Base-by-base conservation (phyloP, 2,113 vertebrate genomes). In the Eurypyga helias region DNA sequence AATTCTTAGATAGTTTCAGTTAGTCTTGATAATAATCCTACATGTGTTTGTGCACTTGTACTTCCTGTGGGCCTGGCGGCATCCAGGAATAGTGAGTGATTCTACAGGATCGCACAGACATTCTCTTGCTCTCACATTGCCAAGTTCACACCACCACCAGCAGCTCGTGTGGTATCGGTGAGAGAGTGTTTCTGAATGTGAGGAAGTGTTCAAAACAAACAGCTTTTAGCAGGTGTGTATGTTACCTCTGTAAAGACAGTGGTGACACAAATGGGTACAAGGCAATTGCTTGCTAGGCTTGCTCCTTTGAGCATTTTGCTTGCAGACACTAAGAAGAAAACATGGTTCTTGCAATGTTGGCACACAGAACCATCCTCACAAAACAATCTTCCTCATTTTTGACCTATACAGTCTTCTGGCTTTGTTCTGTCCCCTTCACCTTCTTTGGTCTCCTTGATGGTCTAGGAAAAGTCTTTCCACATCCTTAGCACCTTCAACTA, bases 301-400 rank as follows among this genome's bases (percentile, higher is more conserved):
- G 18, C 3, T 73, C 21, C 18, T 80, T 55, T 41, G 15, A 49
- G 49, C 21, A 60, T 61, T 79, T 93, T 66, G 64, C 49, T 10
- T 87, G 52, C 76, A 72, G 18, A 46, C 25, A 17, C 9, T 15
- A 49, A 28, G 69, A 78, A 48, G 33, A 90, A 91, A 90, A 64
- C 0, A 0, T 28, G 3, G 55, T n/a, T 75, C 48, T 48, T 83
- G 18, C 7, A 36, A n/a, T 9, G 8, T 80, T 0, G 2, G 54
- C n/a, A 81, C 6, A 69, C 41, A 65, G 33, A 76, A 70, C 46
- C 17, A 78, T 81, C 78, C 28, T 66, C 33, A 81, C 46, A 73
- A 78, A 93, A 83, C 17, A 7, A 46, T 43, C 28, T 38, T 77
- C 29, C 29, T 64, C 26, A 34, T 62, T 64, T 73, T 62, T 60